These are phyloP conservation scores for Formicarius rufipectus DNA, from an alignment of 2,113 vertebrate genomes.

Conservation along the genomic window DNA sequence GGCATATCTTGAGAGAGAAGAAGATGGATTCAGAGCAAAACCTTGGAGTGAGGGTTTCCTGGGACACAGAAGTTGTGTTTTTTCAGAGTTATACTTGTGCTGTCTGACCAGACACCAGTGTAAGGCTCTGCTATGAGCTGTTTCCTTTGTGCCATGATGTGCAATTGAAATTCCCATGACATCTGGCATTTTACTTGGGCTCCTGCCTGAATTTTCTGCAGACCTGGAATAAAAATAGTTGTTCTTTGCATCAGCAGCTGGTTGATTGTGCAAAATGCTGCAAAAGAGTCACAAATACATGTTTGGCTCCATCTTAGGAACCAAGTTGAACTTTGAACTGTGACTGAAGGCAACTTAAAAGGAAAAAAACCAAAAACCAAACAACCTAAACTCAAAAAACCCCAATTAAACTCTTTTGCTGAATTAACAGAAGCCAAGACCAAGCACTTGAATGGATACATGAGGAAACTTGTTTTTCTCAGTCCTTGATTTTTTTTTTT, in stretches of 20 bases:
- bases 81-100: not conserved
- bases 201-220: not conserved
- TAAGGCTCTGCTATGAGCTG: not conserved
- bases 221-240: not conserved
- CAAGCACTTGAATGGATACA: not conserved
- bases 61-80: not conserved
- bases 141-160: not conserved
- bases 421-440: not conserved
- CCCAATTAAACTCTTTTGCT: not conserved
- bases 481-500: not conserved
- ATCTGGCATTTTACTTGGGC: conserved; percentile 16
- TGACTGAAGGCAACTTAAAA: not conserved
- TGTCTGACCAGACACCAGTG: not conserved
- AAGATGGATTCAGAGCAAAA: not conserved
- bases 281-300: not conserved
- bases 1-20: not conserved
- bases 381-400: not conserved
- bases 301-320: not conserved
- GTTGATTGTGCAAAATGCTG: not conserved
- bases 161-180: not conserved
- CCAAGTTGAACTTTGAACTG: not conserved
- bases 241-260: not conserved
- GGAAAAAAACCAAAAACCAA: not conserved
- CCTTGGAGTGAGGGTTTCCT: not conserved
- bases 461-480: not conserved